A percentile compares a stretch with the other conserved stretches of the same genome.
phyloP scores from a whole-genome alignment of 2,797 vertebrate genomes.

The Gallinago stenura region DNA sequence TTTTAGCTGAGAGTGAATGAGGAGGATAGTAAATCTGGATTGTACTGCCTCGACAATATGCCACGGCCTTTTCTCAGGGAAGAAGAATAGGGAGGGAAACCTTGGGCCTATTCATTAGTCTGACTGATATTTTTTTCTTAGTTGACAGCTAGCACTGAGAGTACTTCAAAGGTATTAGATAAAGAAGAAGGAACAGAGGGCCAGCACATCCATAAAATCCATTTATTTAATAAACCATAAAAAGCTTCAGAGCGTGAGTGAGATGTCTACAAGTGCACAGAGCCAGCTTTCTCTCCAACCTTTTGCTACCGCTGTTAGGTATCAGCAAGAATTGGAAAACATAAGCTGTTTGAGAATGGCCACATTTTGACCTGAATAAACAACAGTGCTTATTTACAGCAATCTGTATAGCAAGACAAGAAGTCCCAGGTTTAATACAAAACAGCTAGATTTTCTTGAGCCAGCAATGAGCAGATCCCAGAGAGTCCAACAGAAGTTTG shows the following conservation, averaged over 20 bases:
- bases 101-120: constrained; percentile 60
- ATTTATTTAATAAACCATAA: constrained; percentile 72
- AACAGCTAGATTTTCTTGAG: not conserved
- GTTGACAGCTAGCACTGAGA: constrained; percentile 51
- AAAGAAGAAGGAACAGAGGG: constrained; percentile 46
- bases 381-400: constrained; percentile 4
- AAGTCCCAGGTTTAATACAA: not conserved
- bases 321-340: constrained; percentile 27
- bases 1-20: constrained; percentile 51
- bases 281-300: constrained; percentile 12
- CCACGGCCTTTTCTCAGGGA: constrained; percentile 43
- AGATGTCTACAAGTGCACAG: constrained; percentile 16
- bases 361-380: constrained; percentile 25
- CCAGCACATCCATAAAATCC: constrained; percentile 64
- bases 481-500: not conserved
- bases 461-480: not conserved
- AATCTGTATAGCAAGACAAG: not conserved
- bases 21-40: constrained; percentile 58
- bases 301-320: constrained; percentile 8
- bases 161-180: constrained; percentile 60
- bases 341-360: constrained; percentile 7
- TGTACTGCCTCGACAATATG: constrained; percentile 16
- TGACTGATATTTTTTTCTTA: constrained; percentile 65
- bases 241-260: constrained; percentile 42
- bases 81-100: constrained; percentile 55